Evolutionary conservation across 2,888 invertebrate species (phyloP).

Genomic region (Nasonia oneida): DNA sequence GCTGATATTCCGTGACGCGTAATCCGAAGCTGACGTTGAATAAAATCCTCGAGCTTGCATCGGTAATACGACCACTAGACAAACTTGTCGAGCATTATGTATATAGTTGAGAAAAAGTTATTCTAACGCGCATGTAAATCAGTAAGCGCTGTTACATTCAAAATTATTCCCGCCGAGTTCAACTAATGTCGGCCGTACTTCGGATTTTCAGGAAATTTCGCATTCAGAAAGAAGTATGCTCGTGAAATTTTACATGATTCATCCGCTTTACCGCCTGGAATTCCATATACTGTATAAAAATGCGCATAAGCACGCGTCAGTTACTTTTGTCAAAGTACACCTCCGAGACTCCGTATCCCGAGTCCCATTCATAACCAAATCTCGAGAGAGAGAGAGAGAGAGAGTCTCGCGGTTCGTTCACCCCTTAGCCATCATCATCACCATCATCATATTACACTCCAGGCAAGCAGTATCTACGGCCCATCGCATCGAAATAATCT

Average conservation of each 20-base stretch:
- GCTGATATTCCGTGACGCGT: neutral
- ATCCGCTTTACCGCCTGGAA: neutral
- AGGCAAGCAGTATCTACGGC: neutral
- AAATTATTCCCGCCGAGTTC: neutral
- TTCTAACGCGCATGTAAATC: neutral
- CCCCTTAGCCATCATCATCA: neutral
- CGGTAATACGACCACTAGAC: no score
- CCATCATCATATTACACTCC: no score
- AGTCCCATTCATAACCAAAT: neutral
- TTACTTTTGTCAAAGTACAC: no score
- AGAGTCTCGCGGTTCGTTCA: neutral
- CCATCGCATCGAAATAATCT: neutral
- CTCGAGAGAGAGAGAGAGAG: neutral
- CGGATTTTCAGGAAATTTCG: neutral
- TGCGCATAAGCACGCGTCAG: no score
- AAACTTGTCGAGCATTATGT: no score
- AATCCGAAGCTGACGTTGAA: no score
- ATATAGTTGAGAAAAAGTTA: neutral
- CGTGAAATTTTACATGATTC: neutral
- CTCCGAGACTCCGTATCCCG: neutral
- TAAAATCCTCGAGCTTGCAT: no score
- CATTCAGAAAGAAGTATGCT: neutral
- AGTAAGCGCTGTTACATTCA: neutral
- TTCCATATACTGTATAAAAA: neutral
- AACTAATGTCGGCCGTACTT: neutral